A percentile compares a stretch with the other conserved stretches of the same genome.
phyloP scores from a whole-genome alignment of 2,113 vertebrate species.

The Xiphophorus couchianus region DNA sequence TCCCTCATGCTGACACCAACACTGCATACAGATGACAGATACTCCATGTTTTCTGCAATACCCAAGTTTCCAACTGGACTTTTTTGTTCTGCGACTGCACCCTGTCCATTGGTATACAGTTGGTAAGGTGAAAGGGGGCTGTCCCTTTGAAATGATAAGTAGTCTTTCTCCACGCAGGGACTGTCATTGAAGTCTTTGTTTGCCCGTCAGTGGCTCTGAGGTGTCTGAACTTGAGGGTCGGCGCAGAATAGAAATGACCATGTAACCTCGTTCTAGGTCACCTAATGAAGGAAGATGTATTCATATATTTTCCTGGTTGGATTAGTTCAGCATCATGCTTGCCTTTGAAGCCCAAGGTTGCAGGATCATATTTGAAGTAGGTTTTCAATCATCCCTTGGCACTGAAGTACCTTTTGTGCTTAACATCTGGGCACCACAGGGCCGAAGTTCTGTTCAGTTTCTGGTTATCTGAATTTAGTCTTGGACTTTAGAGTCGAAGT shows the following conservation, averaged over 20 bases:
- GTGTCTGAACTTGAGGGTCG: conserved; percentile 72
- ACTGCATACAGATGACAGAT: conserved; percentile 22
- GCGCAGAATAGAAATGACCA: conserved; percentile 74
- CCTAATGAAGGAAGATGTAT: conserved; percentile 77
- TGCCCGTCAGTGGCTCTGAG: conserved; percentile 66
- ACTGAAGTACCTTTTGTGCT: conserved; percentile 69
- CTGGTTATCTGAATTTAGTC: conserved; percentile 40
- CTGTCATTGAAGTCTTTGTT: conserved; percentile 78
- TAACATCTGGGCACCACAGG: conserved; percentile 45
- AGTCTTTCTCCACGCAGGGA: conserved; percentile 71
- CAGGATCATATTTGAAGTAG: conserved; percentile 70
- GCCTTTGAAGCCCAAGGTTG: conserved; percentile 77
- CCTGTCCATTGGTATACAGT: conserved; percentile 62
- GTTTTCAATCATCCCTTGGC: conserved; percentile 70
- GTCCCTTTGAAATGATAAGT: conserved; percentile 80
- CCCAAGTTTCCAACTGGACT: conserved; percentile 50
- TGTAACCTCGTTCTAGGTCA: conserved; percentile 77
- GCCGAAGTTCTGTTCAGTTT: conserved; percentile 52
- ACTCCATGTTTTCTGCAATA: conserved; percentile 47
- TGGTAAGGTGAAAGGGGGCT: conserved; percentile 54
- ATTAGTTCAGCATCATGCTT: conserved; percentile 70
- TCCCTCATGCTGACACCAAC: conserved; percentile 20
- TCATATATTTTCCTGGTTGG: conserved; percentile 74
- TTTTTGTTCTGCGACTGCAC: conserved; percentile 58
- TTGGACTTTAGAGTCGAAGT: conserved; percentile 16